Base-by-base conservation (phyloP, 2,113 vertebrate species). In the Australoheros scitulus region DNA sequence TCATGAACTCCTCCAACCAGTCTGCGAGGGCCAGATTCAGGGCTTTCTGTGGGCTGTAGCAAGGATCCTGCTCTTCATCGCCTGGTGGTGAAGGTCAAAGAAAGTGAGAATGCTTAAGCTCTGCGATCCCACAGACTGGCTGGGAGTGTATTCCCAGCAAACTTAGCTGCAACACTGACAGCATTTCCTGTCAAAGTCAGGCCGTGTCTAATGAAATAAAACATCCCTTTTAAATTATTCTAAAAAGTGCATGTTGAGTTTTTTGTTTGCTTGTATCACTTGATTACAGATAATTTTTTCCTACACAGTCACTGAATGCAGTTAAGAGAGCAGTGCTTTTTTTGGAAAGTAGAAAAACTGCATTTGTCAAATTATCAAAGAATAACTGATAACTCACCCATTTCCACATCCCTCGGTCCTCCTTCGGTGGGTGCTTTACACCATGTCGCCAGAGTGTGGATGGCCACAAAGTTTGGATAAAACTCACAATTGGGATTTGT, bases 401-500 rank as follows among this genome's bases (percentile, higher is more conserved):
- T 99, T 41, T 98, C 96, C 60, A 98, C 97, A 77, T 98, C 97
- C 92, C 96, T 97, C 79, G 94, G 94, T 65, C 95, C 96, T 82
- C 96, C 97, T 11, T 96, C 96, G 88, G 94, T 90, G 59, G 96
- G 95, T 68, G 97, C 97, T 89, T 97, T 98, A 94, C 99, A 99
- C 98, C 98, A 99, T 0, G 97, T 99, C 0, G 97, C 97, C 85
- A 99, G 95, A 0, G 98, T 99, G 87, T 99, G 98, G 93, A 99
- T 96, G 68, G 98, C 98, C 89, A 99, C 97, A 41, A 97, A 99
- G 72, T 99, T 99, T n/a, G 96, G 97, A 95, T 99, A 96, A 94
- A 98, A 99, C 96, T 99, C 98, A 93, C 98, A 99, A 92, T 99
- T 99, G 26, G 98, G 98, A 94, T 99, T 99, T 58, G 98, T 99